These are phyloP conservation scores for Clarias batrachus DNA, from an alignment of 2,113 vertebrate species.

Conservation along the genomic window DNA sequence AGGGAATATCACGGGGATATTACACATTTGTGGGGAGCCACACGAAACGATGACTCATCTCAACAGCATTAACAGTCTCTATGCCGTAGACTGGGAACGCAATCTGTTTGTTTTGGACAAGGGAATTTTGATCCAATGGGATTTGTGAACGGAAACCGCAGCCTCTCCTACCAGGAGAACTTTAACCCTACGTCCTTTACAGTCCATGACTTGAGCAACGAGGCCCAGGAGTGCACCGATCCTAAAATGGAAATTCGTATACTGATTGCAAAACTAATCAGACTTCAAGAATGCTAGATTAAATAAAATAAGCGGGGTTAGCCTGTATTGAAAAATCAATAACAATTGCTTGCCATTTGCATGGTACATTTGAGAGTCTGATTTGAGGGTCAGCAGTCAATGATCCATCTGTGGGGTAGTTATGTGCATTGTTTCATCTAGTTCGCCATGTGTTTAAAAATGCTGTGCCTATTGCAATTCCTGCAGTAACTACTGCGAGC, in stretches of 20 bases:
- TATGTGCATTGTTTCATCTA: neutral
- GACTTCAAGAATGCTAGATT: neutral
- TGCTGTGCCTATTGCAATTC: neutral
- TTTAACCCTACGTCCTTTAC: slow-evolving; percentile 18
- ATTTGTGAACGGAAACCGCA: slow-evolving; percentile 49
- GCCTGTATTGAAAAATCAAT: neutral
- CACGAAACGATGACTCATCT: slow-evolving; percentile 45
- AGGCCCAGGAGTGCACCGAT: slow-evolving; percentile 27
- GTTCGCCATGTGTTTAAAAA: slow-evolving; percentile 24
- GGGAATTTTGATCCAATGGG: slow-evolving; percentile 50
- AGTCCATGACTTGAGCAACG: slow-evolving; percentile 13
- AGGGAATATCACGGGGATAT: slow-evolving; percentile 39
- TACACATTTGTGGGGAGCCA: slow-evolving; percentile 30
- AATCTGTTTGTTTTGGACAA: slow-evolving; percentile 50
- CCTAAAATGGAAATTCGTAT: neutral
- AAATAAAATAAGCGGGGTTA: neutral
- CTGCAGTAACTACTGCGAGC: slow-evolving; percentile 20
- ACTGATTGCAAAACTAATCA: neutral
- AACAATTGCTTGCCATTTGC: neutral
- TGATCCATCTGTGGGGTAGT: neutral
- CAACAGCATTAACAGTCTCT: slow-evolving; percentile 41
- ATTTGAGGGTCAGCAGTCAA: neutral
- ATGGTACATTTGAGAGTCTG: neutral
- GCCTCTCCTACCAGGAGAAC: slow-evolving; percentile 26
- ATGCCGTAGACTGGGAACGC: slow-evolving; percentile 43